Evolutionary conservation across 2,113 vertebrate species (phyloP).

Genomic region (Paradisaea rubra): DNA sequence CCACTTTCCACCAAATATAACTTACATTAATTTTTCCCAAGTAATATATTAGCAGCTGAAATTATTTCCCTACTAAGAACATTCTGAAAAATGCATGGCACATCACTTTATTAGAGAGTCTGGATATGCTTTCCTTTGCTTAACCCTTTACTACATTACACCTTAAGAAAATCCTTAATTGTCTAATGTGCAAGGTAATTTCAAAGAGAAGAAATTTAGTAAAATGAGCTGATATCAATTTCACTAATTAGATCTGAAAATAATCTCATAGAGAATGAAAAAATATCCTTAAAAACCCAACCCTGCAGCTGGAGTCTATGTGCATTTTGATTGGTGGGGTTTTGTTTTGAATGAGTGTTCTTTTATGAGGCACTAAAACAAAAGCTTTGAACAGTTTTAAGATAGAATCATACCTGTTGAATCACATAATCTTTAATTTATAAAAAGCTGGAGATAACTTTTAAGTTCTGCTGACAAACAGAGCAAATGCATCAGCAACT

Average conservation of each 20-base stretch:
- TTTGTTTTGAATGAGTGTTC: neutral
- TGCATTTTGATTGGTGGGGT: neutral
- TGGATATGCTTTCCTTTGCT: neutral
- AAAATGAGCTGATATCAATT: neutral
- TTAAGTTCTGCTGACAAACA: neutral
- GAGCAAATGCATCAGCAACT: neutral
- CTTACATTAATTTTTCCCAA: neutral
- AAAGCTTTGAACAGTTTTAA: neutral
- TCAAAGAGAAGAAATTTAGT: neutral
- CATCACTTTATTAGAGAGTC: neutral
- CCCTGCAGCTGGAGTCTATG: neutral
- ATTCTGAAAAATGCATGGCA: neutral
- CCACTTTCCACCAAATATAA: neutral
- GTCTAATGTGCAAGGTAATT: neutral
- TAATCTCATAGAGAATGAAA: neutral
- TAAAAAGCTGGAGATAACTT: neutral
- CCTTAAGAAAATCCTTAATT: neutral
- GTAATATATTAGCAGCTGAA: neutral
- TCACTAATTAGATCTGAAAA: neutral
- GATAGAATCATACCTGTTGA: neutral
- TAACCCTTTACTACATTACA: neutral
- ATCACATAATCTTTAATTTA: neutral
- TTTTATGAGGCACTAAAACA: neutral
- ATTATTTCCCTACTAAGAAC: neutral
- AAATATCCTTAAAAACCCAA: neutral